Base-by-base conservation (phyloP, 2,113 vertebrate genomes). In the Laticauda colubrina region DNA sequence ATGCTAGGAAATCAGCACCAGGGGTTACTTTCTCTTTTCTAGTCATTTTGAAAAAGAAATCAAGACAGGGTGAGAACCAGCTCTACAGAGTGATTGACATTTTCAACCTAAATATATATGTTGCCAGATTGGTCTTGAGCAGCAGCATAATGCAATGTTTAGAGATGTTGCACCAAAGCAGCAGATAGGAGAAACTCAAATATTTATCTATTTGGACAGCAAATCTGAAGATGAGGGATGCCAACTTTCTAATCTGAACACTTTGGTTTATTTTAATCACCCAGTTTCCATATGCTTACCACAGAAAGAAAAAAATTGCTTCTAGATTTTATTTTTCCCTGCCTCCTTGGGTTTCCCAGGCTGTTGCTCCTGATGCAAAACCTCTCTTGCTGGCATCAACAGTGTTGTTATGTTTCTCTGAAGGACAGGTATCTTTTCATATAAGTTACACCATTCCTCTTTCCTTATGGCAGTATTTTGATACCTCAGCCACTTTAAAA, bases 31-130 rank as follows among this genome's bases (percentile, higher is more conserved):
- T 39, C 90, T 45, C 90, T 94, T 59, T 56, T 85, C 87, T 92
- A 93, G 14, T 18, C 34, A 91, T 64, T 91, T 85, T 53, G 18
- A 34, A 85, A 23, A 93, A 89, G 59, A 95, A 96, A 94, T 24
- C 12, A 69, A 95, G 87, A 57, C 81, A 95, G 93, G 93, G 0
- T 2, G 21, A 86, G 92, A 86, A 64, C 54, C 91, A 95, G 93
- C 43, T 94, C 88, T 87, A 10, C 92, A 55, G 51, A 90, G 92
- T 29, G 94, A 93, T 29, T 94, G 91, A 34, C 86, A 88, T 20
- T 61, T 87, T 75, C 48, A n/a, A 5, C 26, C 45, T 59, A 23
- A 91, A 87, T 69, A 64, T 64, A 43, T 64, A 88, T 2, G 2
- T 24, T 43, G 14, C 34, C 45, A 88, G 91, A 88, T 54, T 23